Percentiles rank a stretch among this genome's conserved stretches.
Conservation (phyloP, 2,113 vertebrate genomes). For the Istiophorus platypterus region DNA sequence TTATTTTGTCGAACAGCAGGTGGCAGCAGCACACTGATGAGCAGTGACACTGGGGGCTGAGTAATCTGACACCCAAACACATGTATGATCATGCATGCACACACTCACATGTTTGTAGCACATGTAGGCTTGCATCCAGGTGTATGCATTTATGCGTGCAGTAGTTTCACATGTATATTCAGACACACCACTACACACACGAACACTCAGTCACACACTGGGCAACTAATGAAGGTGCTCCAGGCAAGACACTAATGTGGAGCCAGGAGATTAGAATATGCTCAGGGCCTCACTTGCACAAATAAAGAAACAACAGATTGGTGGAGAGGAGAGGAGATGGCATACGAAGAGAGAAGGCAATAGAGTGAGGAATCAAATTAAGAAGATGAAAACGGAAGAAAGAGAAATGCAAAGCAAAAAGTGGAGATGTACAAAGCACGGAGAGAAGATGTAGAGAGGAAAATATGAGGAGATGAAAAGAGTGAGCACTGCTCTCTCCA, state of each 20-base stretch:
- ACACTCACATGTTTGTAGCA: constrained; percentile 61
- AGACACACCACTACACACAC: constrained; percentile 21
- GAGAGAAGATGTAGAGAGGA: constrained; percentile 28
- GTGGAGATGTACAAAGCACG: constrained; percentile 38
- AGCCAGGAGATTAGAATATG: constrained; percentile 85
- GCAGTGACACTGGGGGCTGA: not conserved
- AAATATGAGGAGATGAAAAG: constrained; percentile 56
- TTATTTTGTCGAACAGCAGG: constrained; percentile 66
- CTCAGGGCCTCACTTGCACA: constrained; percentile 77
- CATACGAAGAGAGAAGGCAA: constrained; percentile 21
- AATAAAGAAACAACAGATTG: constrained; percentile 79
- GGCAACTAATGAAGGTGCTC: constrained; percentile 83
- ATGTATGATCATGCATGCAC: constrained; percentile 5
- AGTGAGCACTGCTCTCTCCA: constrained; percentile 44
- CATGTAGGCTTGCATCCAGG: constrained; percentile 59
- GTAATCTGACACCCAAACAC: constrained; percentile 11
- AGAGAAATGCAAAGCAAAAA: constrained; percentile 31
- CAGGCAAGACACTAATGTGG: constrained; percentile 83
- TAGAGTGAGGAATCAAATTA: constrained; percentile 61
- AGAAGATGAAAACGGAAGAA: constrained; percentile 27
- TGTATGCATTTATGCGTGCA: constrained; percentile 27
- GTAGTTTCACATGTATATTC: constrained; percentile 39
- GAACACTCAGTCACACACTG: constrained; percentile 47
- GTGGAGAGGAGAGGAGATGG: constrained; percentile 55
- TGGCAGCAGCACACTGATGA: constrained; percentile 71